Evolutionary conservation across 2,888 invertebrate genomes (phyloP), one percentile per base, ranked within the genome.

Genomic region (Leucoptera coffeella): DNA sequence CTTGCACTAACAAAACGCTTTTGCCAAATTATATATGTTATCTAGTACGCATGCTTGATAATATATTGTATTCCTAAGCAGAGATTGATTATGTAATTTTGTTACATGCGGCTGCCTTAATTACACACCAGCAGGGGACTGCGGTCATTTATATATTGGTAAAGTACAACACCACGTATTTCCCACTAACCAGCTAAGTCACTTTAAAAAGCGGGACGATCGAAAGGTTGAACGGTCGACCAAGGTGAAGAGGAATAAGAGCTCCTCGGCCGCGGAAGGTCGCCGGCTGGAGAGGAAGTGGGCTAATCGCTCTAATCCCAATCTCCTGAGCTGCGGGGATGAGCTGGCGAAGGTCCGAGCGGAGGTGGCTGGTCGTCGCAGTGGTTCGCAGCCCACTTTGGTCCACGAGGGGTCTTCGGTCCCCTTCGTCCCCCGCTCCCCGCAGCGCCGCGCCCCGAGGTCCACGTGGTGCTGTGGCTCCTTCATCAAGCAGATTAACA

Each of bases 391-490:
- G 36, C 62, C 59, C 26, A 60, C 55, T 41, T 43, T 59, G 28
- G 43, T 43, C 31, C 38, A 20, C 35, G 5, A 6, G n/a, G 12
- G 23, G 6, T 4, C 7, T 4, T 11, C n/a, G 38, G 24, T 29
- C 40, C n/a, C n/a, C n/a, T n/a, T n/a, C n/a, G n/a, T n/a, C n/a
- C n/a, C n/a, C n/a, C 35, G 31, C 36, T 13, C 41, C 40, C 14
- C 62, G 62, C 42, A 74, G 75, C 29, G 71, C 75, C 73, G 79
- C 39, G 78, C 80, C 17, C 14, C 61, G 62, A 42, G 74, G 75
- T 77, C 79, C 36, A 79, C 80, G 14, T 85, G 85, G 85, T 85
- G 85, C 57, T 85, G 85, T 56, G 85, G 84, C 50, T 78, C 80
- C 39, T 82, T 85, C 61, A 83, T 85, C 51, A 80, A 81, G 56